phyloP scores from a whole-genome alignment of 2,888 invertebrate genomes.

The Drosophila peninsularis region DNA sequence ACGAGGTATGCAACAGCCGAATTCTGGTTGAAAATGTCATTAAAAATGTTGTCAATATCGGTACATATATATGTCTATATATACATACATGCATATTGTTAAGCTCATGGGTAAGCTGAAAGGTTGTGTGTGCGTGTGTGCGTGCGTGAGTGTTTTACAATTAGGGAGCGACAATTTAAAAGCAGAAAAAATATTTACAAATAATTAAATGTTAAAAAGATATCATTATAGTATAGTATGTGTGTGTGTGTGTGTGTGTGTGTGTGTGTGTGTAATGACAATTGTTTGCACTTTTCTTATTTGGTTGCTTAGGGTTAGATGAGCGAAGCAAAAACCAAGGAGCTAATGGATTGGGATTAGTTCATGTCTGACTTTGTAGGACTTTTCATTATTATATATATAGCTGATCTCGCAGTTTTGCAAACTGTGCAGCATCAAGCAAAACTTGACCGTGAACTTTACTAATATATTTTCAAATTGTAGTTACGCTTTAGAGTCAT shows the following conservation, averaged over 20 bases:
- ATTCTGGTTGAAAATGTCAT: conserved; percentile 25
- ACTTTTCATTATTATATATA: conserved; percentile 4
- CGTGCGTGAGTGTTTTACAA: conserved; percentile 42
- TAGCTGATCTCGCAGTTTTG: conserved; percentile 49
- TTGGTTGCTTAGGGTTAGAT: conserved; percentile 43
- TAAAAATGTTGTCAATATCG: conserved; percentile 21
- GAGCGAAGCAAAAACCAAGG: conserved; percentile 55
- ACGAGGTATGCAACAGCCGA: conserved; percentile 56
- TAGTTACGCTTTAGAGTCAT: conserved; percentile 56
- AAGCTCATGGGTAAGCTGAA: conserved; percentile 32
- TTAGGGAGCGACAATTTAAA: conserved; percentile 68
- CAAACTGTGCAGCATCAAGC: conserved; percentile 53
- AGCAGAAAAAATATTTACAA: conserved; percentile 72
- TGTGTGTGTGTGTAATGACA: conserved; percentile 26
- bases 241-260: too few relatives aligned
- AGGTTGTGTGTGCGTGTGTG: conserved; percentile 10
- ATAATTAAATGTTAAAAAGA: conserved; percentile 62
- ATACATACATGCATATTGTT: conserved; percentile 9
- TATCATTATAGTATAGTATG: conserved; percentile 36
- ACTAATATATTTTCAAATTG: conserved; percentile 37
- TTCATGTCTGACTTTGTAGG: conserved; percentile 21
- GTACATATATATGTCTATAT: conserved; percentile 1
- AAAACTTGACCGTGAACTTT: conserved; percentile 40
- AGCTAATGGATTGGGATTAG: conserved; percentile 41
- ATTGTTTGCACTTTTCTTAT: conserved; percentile 62